These are phyloP conservation scores for Monomorium pharaonis DNA, from an alignment of 1,140 invertebrate species.

Conservation along the genomic window DNA sequence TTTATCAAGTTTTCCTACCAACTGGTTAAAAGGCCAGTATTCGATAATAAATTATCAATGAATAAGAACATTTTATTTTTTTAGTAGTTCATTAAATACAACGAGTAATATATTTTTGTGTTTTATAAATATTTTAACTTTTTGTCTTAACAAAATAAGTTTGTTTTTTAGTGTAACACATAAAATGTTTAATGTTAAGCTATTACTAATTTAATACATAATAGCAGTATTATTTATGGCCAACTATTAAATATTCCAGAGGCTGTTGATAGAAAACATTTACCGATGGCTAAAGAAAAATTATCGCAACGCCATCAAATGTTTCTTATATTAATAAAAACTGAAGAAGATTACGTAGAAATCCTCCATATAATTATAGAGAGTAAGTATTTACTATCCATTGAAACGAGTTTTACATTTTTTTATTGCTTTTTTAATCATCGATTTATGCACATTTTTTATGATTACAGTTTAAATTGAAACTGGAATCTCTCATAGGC, in stretches of 20 bases:
- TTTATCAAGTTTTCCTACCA: too few species aligned
- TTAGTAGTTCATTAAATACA: slow-evolving; percentile 66
- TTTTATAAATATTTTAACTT: not conserved
- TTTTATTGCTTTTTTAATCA: not conserved
- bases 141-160: not conserved
- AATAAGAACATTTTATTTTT: too few species aligned
- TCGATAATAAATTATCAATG: too few species aligned
- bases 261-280: slow-evolving; percentile 86
- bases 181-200: not conserved
- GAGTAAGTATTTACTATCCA: slow-evolving; percentile 84
- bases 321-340: slow-evolving; percentile 97
- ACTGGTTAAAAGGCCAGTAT: too few species aligned
- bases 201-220: not conserved
- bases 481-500: slow-evolving; percentile 93
- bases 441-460: slow-evolving; percentile 16
- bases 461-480: slow-evolving; percentile 92
- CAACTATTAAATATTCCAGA: slow-evolving; percentile 85
- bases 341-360: slow-evolving; percentile 98
- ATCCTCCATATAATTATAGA: slow-evolving; percentile 97
- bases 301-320: slow-evolving; percentile 93
- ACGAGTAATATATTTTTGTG: not conserved
- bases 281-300: slow-evolving; percentile 85
- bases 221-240: slow-evolving; percentile 63
- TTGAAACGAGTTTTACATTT: not conserved
- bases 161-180: slow-evolving; percentile 11